phyloP scores from a whole-genome alignment of 2,113 vertebrate species.

The Protobothrops flavoviridis region DNA sequence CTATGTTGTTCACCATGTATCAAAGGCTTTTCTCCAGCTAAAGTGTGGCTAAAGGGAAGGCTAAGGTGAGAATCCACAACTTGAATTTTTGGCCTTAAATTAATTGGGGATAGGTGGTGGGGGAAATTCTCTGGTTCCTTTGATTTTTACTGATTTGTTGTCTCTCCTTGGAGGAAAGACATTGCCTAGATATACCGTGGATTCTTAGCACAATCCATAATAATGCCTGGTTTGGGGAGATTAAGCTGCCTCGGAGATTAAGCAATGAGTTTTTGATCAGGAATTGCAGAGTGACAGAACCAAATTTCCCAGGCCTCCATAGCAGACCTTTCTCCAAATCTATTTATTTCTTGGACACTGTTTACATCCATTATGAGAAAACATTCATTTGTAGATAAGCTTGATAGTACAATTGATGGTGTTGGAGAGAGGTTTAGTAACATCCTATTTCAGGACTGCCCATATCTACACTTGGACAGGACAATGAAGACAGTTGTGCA shows the following conservation, averaged over 20 bases:
- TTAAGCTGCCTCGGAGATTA: neutral
- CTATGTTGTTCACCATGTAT: neutral
- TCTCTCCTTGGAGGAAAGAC: neutral
- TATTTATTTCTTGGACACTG: neutral
- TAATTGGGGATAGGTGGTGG: neutral
- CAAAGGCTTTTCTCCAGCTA: neutral
- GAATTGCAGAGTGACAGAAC: neutral
- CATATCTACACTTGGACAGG: neutral
- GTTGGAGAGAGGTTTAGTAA: neutral
- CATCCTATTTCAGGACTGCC: neutral
- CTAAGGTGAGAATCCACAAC: neutral
- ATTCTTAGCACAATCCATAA: neutral
- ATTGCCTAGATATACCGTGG: neutral
- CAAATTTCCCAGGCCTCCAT: neutral
- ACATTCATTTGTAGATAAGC: neutral
- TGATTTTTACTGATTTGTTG: neutral
- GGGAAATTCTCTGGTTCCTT: neutral
- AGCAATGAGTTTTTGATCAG: neutral
- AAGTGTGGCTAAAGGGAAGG: neutral
- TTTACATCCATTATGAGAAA: neutral
- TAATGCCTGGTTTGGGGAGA: neutral
- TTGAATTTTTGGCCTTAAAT: neutral
- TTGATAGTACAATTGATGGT: neutral
- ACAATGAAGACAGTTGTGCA: neutral
- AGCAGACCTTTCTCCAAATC: neutral